Percentiles rank a stretch among this genome's conserved stretches.
Evolutionary conservation across 2,888 invertebrate species (phyloP).

Genomic region (Xanthia icteritia): DNA sequence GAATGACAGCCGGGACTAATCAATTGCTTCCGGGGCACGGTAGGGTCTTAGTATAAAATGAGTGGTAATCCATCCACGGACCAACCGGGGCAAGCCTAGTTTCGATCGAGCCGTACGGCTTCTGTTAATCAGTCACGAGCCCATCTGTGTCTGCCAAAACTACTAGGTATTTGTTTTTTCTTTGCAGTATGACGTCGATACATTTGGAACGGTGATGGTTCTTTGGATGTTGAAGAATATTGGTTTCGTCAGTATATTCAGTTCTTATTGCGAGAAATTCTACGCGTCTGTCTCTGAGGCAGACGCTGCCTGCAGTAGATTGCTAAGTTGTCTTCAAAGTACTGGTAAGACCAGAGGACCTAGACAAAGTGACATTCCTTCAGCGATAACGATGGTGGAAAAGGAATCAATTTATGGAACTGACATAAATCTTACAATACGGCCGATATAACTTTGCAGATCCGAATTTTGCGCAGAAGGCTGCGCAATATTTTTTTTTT

Average conservation of each 20-base stretch:
- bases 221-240: slow-evolving; percentile 8
- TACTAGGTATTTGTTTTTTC: not conserved
- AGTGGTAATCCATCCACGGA: not conserved
- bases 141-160: not conserved
- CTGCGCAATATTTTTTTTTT: no score
- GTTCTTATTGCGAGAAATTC: slow-evolving; percentile 7
- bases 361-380: not conserved
- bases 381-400: not conserved
- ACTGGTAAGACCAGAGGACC: not conserved
- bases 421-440: no score
- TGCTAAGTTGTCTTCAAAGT: not conserved
- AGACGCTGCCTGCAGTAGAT: slow-evolving; percentile 12
- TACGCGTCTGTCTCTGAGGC: not conserved
- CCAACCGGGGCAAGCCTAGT: not conserved
- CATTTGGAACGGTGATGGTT: not conserved
- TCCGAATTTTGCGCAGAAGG: no score
- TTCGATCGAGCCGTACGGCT: not conserved
- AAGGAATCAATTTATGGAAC: no score
- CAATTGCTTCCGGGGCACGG: not conserved
- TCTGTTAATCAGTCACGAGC: not conserved
- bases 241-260: not conserved
- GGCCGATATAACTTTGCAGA: no score
- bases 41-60: not conserved
- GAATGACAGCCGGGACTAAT: no score
- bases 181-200: not conserved